Conservation (phyloP, 2,113 vertebrate genomes). For the Oxyura jamaicensis region DNA sequence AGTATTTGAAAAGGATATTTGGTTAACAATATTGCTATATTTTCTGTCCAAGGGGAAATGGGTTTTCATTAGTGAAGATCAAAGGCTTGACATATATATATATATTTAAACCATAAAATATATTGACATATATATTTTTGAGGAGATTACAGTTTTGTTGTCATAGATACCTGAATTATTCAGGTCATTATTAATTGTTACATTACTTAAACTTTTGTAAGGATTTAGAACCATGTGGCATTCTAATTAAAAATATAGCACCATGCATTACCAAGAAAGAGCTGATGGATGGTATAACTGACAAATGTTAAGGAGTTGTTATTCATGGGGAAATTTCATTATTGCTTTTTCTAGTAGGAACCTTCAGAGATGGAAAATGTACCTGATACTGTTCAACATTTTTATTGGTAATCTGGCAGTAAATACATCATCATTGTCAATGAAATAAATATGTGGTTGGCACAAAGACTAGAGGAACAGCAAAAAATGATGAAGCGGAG, state of each 20-base stretch:
- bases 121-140: too few relatives aligned
- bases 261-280: not conserved
- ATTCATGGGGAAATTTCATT: not conserved
- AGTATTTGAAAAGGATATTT: not conserved
- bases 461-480: not conserved
- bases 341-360: not conserved
- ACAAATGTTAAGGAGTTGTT: not conserved
- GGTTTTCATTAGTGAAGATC: not conserved
- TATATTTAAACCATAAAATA: too few relatives aligned
- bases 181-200: not conserved
- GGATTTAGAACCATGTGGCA: not conserved
- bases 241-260: constrained; percentile 17
- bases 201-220: not conserved
- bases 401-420: not conserved
- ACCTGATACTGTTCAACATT: not conserved
- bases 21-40: not conserved
- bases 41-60: not conserved
- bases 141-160: not conserved
- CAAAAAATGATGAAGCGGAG: not conserved
- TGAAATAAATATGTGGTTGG: not conserved
- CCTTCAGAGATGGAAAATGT: not conserved
- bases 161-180: not conserved
- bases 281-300: not conserved
- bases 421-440: not conserved
- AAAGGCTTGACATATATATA: not conserved